These are phyloP conservation scores for Pangasius mekongensis DNA, from an alignment of 2,797 vertebrate species.

Conservation along the genomic window DNA sequence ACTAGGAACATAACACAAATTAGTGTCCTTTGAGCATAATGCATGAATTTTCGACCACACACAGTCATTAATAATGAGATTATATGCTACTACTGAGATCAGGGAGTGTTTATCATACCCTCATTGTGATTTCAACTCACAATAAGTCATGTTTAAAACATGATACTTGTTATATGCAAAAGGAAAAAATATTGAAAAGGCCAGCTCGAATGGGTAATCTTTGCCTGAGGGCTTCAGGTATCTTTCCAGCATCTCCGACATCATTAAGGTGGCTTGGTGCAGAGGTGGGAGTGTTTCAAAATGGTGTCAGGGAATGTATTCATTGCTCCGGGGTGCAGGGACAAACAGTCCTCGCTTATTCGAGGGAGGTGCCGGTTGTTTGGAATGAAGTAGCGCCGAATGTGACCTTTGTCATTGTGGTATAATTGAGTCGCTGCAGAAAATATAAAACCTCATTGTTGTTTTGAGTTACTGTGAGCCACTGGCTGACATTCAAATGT, in stretches of 20 bases:
- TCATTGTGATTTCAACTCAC: constrained; percentile 31
- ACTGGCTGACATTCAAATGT: constrained; percentile 28
- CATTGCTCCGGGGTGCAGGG: constrained; percentile 45
- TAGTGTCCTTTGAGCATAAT: not conserved
- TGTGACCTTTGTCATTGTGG: constrained; percentile 43
- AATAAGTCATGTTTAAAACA: constrained; percentile 45
- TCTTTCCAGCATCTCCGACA: constrained; percentile 44
- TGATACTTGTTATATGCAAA: constrained; percentile 33
- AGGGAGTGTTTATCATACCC: constrained; percentile 15
- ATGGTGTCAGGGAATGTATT: constrained; percentile 49
- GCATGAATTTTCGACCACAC: not conserved
- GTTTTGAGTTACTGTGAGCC: constrained; percentile 28
- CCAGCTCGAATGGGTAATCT: constrained; percentile 37
- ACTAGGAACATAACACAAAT: not conserved
- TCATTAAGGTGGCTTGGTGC: constrained; percentile 44
- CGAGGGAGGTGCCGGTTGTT: constrained; percentile 39
- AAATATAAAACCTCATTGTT: constrained; percentile 43
- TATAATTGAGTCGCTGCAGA: constrained; percentile 52
- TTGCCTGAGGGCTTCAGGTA: constrained; percentile 50
- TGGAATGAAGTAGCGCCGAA: constrained; percentile 40
- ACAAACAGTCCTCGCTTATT: constrained; percentile 47
- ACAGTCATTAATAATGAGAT: not conserved
- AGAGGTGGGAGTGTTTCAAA: constrained; percentile 48
- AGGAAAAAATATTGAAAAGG: constrained; percentile 29
- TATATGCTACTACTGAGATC: constrained; percentile 21